Percentiles rank a stretch among this genome's conserved stretches.
phyloP scores from a whole-genome alignment of 2,797 vertebrate species.

The Sebastes oblongus region DNA sequence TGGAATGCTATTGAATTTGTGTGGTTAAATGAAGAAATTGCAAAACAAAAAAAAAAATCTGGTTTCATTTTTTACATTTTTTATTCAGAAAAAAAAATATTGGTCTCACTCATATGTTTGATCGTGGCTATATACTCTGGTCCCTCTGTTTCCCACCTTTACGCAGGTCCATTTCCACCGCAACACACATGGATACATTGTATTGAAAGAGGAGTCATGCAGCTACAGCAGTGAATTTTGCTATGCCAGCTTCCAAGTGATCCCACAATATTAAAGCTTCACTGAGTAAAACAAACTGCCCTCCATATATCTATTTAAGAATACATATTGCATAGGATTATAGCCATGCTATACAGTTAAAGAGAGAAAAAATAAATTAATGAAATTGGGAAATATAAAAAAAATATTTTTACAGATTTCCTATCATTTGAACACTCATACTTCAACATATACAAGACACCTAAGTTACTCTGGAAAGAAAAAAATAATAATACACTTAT shows the following conservation, averaged over 20 bases:
- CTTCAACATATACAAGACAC: slow-evolving; percentile 91
- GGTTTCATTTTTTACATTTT: slow-evolving; percentile 81
- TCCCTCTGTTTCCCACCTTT: slow-evolving; percentile 78
- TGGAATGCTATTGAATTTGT: not conserved
- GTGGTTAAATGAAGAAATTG: slow-evolving; percentile 9
- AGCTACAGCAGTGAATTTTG: slow-evolving; percentile 91
- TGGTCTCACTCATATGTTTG: slow-evolving; percentile 91
- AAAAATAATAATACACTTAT: slow-evolving; percentile 82
- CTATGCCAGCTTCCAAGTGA: slow-evolving; percentile 88
- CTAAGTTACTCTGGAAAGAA: slow-evolving; percentile 86
- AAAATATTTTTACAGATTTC: slow-evolving; percentile 81
- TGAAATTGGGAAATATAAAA: slow-evolving; percentile 84
- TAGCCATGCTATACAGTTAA: slow-evolving; percentile 96
- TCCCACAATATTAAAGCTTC: slow-evolving; percentile 91
- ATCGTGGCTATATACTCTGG: slow-evolving; percentile 88
- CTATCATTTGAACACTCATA: slow-evolving; percentile 92
- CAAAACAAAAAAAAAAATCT: slow-evolving; percentile 1
- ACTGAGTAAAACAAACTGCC: slow-evolving; percentile 92
- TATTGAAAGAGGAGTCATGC: slow-evolving; percentile 94
- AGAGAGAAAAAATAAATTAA: slow-evolving; percentile 84
- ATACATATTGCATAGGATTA: slow-evolving; percentile 98
- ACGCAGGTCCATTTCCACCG: slow-evolving; percentile 88
- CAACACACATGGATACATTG: slow-evolving; percentile 90
- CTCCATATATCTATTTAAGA: slow-evolving; percentile 89
- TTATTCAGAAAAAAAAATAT: slow-evolving; percentile 97